Conservation (phyloP, 2,888 invertebrate genomes). For the Bellardia pandia region DNA sequence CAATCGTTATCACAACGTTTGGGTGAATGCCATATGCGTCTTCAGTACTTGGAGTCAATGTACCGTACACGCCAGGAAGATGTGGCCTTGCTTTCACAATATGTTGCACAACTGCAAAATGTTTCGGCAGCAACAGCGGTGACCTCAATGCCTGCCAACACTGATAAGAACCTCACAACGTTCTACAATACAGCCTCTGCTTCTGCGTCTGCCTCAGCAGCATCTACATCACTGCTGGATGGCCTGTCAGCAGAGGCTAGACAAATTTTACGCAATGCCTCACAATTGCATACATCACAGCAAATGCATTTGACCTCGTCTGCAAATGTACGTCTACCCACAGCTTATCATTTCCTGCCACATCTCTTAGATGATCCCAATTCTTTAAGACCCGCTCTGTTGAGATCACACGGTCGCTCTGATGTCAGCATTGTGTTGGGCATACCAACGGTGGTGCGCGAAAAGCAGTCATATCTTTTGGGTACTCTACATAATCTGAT, state of each 20-base stretch:
- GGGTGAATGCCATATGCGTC: slow-evolving; percentile 90
- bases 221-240: slow-evolving; percentile 80
- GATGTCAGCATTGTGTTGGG: slow-evolving; percentile 93
- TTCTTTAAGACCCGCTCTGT: slow-evolving; percentile 91
- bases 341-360: slow-evolving; percentile 93
- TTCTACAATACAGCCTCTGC: slow-evolving; percentile 43
- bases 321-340: slow-evolving; percentile 88
- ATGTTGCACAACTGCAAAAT: slow-evolving; percentile 84
- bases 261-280: slow-evolving; percentile 84
- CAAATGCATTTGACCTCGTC: slow-evolving; percentile 83
- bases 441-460: slow-evolving; percentile 94
- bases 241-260: slow-evolving; percentile 84
- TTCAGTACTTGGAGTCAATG: slow-evolving; percentile 91
- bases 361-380: slow-evolving; percentile 92
- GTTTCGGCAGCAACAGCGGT: slow-evolving; percentile 76
- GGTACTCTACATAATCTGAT: slow-evolving; percentile 93
- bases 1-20: slow-evolving; percentile 88
- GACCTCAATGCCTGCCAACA: slow-evolving; percentile 33
- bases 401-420: slow-evolving; percentile 89
- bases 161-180: slow-evolving; percentile 74
- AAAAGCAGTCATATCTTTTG: slow-evolving; percentile 93
- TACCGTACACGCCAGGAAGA: slow-evolving; percentile 91
- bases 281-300: slow-evolving; percentile 78
- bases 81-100: slow-evolving; percentile 88
- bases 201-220: slow-evolving; percentile 9